Percentiles rank a stretch among this genome's conserved stretches.
Conservation (phyloP, 2,888 invertebrate species). For the Acanthosoma haemorrhoidale region DNA sequence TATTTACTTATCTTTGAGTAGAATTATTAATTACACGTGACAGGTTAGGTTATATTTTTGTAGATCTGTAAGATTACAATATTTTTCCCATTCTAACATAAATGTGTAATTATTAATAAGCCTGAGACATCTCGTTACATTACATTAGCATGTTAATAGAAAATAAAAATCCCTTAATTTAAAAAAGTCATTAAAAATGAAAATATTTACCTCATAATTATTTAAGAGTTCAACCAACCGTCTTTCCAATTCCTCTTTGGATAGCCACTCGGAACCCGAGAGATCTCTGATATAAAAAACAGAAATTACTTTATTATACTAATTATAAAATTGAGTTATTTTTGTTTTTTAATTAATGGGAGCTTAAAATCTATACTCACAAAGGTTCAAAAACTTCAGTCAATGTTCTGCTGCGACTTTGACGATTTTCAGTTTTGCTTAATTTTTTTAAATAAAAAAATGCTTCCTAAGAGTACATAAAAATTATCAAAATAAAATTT, state of each 20-base stretch:
- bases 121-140: too few species aligned
- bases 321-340: too few species aligned
- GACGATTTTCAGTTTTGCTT: slow-evolving; percentile 61
- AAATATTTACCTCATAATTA: slow-evolving; percentile 53
- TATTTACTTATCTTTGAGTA: too few species aligned
- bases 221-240: slow-evolving; percentile 47
- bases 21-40: too few species aligned
- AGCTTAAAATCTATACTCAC: background rate
- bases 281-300: slow-evolving; percentile 49
- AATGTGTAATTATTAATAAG: too few species aligned
- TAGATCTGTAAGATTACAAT: too few species aligned
- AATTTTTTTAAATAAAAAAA: slow-evolving; percentile 62
- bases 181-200: background rate
- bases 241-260: slow-evolving; percentile 60
- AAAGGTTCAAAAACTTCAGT: background rate
- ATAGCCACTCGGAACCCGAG: slow-evolving; percentile 59
- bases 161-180: too few species aligned
- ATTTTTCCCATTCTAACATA: too few species aligned
- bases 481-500: slow-evolving; percentile 36
- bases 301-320: too few species aligned
- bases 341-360: too few species aligned
- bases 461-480: slow-evolving; percentile 51
- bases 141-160: too few species aligned
- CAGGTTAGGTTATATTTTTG: too few species aligned
- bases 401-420: background rate